A percentile compares a stretch with the other conserved stretches of the same genome.
Evolutionary conservation across 2,113 vertebrate genomes (phyloP).

Genomic region (Erythrolamprus reginae): DNA sequence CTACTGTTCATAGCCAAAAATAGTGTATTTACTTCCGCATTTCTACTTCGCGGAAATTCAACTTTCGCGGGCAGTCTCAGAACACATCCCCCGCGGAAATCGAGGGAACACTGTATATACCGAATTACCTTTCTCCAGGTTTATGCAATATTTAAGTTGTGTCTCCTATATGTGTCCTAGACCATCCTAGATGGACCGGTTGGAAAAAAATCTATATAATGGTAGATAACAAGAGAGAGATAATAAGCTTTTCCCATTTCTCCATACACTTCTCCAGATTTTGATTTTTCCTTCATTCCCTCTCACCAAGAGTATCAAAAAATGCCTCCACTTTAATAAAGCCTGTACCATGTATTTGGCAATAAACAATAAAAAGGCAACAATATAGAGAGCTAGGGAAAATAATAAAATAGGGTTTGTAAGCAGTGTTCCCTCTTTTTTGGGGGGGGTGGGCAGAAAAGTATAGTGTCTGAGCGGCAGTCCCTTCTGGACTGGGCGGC

Average conservation of each 20-base stretch:
- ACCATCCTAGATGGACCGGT: neutral
- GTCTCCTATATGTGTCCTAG: neutral
- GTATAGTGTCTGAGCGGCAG: no score
- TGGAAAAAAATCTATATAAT: neutral
- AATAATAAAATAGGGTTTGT: neutral
- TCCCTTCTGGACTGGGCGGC: no score
- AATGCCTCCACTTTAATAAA: neutral
- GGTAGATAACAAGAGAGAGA: neutral
- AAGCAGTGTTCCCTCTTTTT: no score
- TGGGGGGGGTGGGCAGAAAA: no score
- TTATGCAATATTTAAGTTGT: neutral
- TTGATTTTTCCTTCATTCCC: neutral
- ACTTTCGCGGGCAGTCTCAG: no score
- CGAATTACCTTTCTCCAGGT: neutral
- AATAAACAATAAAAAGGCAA: neutral
- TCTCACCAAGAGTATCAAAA: neutral
- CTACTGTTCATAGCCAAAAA: no score
- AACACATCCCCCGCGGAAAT: no score
- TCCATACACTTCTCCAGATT: neutral
- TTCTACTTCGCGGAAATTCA: no score
- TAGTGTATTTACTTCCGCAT: no score
- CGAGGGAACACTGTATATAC: no score
- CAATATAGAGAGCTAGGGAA: neutral
- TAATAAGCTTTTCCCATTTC: neutral
- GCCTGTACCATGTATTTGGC: neutral